Conservation (phyloP, 2,797 vertebrate species). For the Stomatorhinus walkeri region DNA sequence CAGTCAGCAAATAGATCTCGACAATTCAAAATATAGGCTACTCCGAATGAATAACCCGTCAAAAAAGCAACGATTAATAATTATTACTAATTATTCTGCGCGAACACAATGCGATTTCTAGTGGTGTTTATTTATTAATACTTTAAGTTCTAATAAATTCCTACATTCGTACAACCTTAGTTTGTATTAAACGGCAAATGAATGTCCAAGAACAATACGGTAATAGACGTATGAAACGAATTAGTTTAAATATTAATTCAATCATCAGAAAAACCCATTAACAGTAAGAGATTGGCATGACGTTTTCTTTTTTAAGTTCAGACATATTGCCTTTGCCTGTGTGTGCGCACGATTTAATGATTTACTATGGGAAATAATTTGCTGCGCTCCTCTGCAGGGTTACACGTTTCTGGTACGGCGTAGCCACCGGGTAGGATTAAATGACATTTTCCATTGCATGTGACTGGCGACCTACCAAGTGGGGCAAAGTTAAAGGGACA, state of each 20-base stretch:
- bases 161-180: background rate
- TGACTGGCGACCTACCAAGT: slow-evolving; percentile 58
- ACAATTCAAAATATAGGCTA: background rate
- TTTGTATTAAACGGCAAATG: background rate
- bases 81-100: background rate
- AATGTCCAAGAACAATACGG: background rate
- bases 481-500: slow-evolving; percentile 66
- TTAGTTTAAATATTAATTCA: background rate
- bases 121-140: background rate
- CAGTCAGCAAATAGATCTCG: background rate
- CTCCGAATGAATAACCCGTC: background rate
- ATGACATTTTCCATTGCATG: slow-evolving; percentile 68
- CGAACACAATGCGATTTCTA: background rate
- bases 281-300: background rate
- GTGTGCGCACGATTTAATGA: background rate
- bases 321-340: background rate
- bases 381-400: background rate
- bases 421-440: slow-evolving; percentile 34
- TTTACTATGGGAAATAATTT: background rate
- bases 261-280: background rate
- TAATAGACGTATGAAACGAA: background rate
- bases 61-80: background rate
- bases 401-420: background rate
- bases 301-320: background rate
- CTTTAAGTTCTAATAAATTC: background rate